A percentile compares a stretch with the other conserved stretches of the same genome.
phyloP scores from a whole-genome alignment of 2,888 invertebrate genomes.

The Timema cristinae region DNA sequence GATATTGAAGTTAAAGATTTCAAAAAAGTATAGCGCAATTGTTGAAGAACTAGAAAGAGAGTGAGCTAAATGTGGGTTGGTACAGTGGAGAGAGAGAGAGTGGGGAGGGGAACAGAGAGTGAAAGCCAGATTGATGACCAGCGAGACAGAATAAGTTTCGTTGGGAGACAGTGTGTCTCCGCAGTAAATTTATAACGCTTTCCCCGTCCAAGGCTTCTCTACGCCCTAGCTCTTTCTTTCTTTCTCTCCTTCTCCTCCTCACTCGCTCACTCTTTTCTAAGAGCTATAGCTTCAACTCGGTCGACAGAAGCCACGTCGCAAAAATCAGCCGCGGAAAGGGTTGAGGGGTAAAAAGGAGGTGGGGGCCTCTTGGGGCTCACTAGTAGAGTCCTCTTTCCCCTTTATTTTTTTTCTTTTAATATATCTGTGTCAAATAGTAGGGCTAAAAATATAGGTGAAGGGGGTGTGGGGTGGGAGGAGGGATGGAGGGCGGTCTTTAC shows the following conservation, averaged over 20 bases:
- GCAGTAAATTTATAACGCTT: constrained; percentile 26
- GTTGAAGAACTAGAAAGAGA: no score
- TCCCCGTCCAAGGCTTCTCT: no score
- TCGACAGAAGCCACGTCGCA: constrained; percentile 11
- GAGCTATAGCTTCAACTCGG: background rate
- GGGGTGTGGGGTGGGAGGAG: background rate
- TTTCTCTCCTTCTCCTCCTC: constrained; percentile 1
- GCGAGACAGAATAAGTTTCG: constrained; percentile 26
- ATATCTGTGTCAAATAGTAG: constrained; percentile 20
- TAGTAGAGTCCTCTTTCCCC: constrained; percentile 14
- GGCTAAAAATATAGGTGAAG: background rate
- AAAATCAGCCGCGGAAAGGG: constrained; percentile 5
- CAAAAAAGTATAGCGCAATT: no score
- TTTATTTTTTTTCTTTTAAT: constrained; percentile 15
- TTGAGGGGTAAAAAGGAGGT: background rate
- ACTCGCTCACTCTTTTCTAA: background rate
- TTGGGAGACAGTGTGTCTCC: constrained; percentile 17
- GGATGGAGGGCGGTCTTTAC: no score
- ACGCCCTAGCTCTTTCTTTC: background rate
- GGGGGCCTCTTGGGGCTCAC: background rate
- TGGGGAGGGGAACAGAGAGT: background rate
- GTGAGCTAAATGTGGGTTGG: no score
- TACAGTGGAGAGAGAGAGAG: no score
- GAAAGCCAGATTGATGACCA: constrained; percentile 27
- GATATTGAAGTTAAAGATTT: no score